These are phyloP conservation scores for Albula goreensis DNA, from an alignment of 2,113 vertebrate genomes.

Conservation along the genomic window DNA sequence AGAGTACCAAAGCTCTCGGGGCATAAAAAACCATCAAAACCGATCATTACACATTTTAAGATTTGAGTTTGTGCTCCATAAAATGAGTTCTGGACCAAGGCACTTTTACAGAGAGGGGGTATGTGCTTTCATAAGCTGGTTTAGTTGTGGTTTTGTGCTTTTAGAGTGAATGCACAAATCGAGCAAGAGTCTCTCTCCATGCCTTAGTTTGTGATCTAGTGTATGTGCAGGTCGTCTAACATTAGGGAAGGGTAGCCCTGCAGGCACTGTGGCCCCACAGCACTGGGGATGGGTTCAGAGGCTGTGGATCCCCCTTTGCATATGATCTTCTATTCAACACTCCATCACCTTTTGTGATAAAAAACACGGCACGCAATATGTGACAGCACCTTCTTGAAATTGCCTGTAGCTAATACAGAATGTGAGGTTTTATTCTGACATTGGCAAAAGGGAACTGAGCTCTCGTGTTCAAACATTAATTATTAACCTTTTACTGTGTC, in stretches of 20 bases:
- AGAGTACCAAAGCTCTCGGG: slow-evolving; percentile 1
- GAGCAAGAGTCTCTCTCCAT: neutral
- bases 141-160: neutral
- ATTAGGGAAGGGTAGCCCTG: neutral
- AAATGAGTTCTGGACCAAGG: neutral
- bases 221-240: no score
- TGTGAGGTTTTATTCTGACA: no score
- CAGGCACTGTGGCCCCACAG: neutral
- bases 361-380: no score
- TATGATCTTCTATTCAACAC: no score
- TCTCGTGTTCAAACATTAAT: no score
- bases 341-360: no score
- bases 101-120: neutral
- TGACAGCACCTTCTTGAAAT: no score
- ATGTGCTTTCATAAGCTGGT: neutral
- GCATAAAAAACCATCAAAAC: slow-evolving; percentile 1
- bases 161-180: neutral
- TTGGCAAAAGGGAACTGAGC: no score
- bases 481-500: no score
- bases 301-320: neutral
- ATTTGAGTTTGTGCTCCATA: neutral
- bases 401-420: no score
- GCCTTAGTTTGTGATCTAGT: neutral
- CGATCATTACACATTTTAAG: neutral
- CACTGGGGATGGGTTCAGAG: neutral